Evolutionary conservation across 2,888 invertebrate genomes (phyloP).

Genomic region (Bombylius major): DNA sequence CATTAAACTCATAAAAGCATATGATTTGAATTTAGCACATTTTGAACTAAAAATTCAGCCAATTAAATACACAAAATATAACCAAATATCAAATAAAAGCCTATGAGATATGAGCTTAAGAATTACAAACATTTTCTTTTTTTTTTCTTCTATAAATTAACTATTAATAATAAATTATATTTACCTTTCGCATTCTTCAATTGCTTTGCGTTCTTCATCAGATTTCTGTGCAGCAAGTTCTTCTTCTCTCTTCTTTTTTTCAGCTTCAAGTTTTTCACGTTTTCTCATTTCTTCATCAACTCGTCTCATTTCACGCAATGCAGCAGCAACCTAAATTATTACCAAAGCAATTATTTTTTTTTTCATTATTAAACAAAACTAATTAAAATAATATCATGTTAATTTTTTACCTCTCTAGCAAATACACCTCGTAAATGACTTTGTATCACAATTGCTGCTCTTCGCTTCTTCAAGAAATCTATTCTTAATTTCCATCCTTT

Average conservation of each 20-base stretch:
- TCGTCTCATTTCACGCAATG: constrained; percentile 72
- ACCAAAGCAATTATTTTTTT: background rate
- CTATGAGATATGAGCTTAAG: too few relatives aligned
- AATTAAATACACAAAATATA: too few relatives aligned
- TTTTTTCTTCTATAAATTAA: too few relatives aligned
- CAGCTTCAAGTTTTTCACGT: constrained; percentile 58
- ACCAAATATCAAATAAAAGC: too few relatives aligned
- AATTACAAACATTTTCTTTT: too few relatives aligned
- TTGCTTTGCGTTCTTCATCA: constrained; percentile 40
- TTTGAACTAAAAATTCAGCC: too few relatives aligned
- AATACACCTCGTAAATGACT: constrained; percentile 78
- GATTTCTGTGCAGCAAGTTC: constrained; percentile 38
- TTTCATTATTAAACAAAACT: too few relatives aligned
- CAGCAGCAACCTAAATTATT: constrained; percentile 50
- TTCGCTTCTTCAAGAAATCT: constrained; percentile 62
- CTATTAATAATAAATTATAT: background rate
- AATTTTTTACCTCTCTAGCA: constrained; percentile 57
- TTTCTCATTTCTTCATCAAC: constrained; percentile 79
- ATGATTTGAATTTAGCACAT: too few relatives aligned
- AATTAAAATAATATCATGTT: too few relatives aligned
- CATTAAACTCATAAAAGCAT: too few relatives aligned
- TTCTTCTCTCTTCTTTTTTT: constrained; percentile 47
- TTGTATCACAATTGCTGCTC: constrained; percentile 77
- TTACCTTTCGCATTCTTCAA: constrained; percentile 53
- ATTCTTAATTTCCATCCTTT: constrained; percentile 76